Evolutionary conservation across 1,140 invertebrate species (phyloP).

Genomic region (Dendroctonus ponderosae): DNA sequence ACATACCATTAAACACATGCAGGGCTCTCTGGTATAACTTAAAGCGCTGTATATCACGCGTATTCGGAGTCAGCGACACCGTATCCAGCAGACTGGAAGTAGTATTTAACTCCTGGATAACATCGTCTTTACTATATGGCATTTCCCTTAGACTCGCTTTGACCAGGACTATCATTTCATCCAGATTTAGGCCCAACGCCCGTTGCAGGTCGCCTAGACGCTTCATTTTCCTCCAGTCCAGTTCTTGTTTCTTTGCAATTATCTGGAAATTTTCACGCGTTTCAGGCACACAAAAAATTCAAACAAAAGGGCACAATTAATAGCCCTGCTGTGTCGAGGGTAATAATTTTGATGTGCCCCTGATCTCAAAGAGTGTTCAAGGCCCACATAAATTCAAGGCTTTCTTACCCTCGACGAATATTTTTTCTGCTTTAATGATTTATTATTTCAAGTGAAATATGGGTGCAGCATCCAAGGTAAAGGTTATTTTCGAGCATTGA

Average conservation of each 20-base stretch:
- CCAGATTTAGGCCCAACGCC: constrained; percentile 59
- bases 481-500: too few species aligned
- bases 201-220: constrained; percentile 73
- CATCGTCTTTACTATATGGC: constrained; percentile 75
- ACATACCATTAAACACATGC: constrained; percentile 80
- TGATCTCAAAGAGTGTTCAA: too few species aligned
- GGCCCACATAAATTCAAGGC: too few species aligned
- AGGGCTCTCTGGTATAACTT: constrained; percentile 79
- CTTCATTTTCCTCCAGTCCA: constrained; percentile 62
- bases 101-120: constrained; percentile 65
- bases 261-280: constrained; percentile 55
- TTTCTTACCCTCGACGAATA: too few species aligned
- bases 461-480: too few species aligned
- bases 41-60: constrained; percentile 68
- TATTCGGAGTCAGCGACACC: constrained; percentile 68
- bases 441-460: too few species aligned
- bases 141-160: constrained; percentile 64
- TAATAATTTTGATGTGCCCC: too few species aligned
- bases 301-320: too few species aligned
- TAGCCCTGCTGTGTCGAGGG: too few species aligned
- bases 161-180: constrained; percentile 69
- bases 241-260: constrained; percentile 64
- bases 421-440: too few species aligned
- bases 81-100: constrained; percentile 64
- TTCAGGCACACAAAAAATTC: too few species aligned